phyloP scores from a whole-genome alignment of 2,888 invertebrate species.

The Brenthis hecate region DNA sequence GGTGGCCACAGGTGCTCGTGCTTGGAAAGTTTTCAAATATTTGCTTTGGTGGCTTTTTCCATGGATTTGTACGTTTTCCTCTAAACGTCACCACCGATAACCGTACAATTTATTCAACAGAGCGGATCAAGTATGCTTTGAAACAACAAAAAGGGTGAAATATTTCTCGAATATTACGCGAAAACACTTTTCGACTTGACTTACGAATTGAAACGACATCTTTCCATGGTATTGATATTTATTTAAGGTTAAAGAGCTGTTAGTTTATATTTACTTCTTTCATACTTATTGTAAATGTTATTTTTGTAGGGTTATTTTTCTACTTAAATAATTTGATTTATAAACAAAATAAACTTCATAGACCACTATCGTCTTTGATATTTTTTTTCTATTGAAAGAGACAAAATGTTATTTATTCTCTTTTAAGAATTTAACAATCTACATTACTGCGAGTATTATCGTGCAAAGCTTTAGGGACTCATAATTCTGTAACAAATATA shows the following conservation, averaged over 20 bases:
- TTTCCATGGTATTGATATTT: not conserved
- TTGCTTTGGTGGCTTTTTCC: slow-evolving; percentile 73
- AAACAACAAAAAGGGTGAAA: slow-evolving; percentile 63
- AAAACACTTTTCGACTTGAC: slow-evolving; percentile 17
- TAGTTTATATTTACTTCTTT: not conserved
- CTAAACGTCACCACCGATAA: slow-evolving; percentile 66
- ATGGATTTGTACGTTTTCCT: slow-evolving; percentile 68
- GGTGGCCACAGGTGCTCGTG: slow-evolving; percentile 75
- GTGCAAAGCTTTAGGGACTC: not conserved
- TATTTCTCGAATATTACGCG: slow-evolving; percentile 37
- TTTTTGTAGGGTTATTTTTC: too few species aligned
- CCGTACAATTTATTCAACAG: slow-evolving; percentile 69
- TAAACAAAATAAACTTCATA: too few species aligned
- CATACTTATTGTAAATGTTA: too few species aligned
- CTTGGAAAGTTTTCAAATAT: slow-evolving; percentile 76
- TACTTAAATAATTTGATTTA: too few species aligned
- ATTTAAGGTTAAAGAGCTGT: not conserved
- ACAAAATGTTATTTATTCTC: too few species aligned
- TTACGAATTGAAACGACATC: slow-evolving; percentile 14
- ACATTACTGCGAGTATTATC: too few species aligned
- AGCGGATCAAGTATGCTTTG: slow-evolving; percentile 80
- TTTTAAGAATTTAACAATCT: slow-evolving; percentile 17
- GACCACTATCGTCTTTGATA: too few species aligned
- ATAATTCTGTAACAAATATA: slow-evolving; percentile 40
- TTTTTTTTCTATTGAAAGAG: too few species aligned